phyloP scores from a whole-genome alignment of 2,888 invertebrate species.

The Leptinotarsa peninsularis region DNA sequence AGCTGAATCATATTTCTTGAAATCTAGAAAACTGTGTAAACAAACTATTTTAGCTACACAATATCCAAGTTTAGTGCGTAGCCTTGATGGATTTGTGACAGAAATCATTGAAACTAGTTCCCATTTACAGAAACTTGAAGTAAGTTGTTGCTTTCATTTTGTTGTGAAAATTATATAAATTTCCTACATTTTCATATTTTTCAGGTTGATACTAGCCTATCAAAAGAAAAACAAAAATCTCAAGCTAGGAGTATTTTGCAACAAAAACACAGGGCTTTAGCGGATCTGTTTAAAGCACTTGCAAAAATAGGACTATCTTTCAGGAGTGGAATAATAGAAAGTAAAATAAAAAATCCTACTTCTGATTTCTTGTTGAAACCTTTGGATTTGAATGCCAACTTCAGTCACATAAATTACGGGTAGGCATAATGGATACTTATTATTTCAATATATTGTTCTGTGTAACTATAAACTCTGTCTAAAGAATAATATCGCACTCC shows the following conservation, averaged over 20 bases:
- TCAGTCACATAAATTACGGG: conserved; percentile 69
- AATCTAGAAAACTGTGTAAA: conserved; percentile 75
- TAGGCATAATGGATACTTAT: conserved; percentile 39
- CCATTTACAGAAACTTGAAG: conserved; percentile 76
- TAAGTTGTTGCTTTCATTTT: conserved; percentile 54
- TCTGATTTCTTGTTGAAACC: conserved; percentile 77
- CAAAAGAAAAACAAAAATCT: conserved; percentile 81
- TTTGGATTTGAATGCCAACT: conserved; percentile 73
- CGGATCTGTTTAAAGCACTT: conserved; percentile 87
- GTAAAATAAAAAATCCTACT: conserved; percentile 68
- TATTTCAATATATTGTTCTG: too few relatives aligned
- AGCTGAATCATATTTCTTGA: conserved; percentile 66
- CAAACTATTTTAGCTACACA: conserved; percentile 71
- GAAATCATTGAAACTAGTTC: conserved; percentile 76
- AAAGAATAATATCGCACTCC: too few relatives aligned
- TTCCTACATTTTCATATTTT: conserved; percentile 28
- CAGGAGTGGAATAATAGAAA: conserved; percentile 79
- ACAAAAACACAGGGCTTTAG: conserved; percentile 85
- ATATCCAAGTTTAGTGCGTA: conserved; percentile 74
- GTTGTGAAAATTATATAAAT: too few relatives aligned
- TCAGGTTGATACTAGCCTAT: conserved; percentile 70
- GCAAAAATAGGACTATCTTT: conserved; percentile 83
- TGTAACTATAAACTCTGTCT: too few relatives aligned
- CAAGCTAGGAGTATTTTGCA: conserved; percentile 85
- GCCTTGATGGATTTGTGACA: conserved; percentile 75